A percentile compares a stretch with the other conserved stretches of the same genome.
Evolutionary conservation across 2,113 vertebrate species (phyloP).

Genomic region (Rana temporaria): DNA sequence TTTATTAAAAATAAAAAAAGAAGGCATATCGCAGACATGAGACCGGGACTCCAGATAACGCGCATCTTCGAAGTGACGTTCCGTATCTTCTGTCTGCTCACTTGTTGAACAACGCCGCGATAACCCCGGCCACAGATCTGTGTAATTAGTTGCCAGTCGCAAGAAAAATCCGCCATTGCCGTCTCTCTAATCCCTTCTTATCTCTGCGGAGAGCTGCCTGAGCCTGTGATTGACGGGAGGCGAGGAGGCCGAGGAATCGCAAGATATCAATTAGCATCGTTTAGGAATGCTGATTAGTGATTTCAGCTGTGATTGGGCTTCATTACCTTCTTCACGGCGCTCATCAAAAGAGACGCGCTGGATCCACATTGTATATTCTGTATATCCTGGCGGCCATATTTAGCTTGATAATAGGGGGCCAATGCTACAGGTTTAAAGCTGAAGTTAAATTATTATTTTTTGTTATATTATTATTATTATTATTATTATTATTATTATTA

Average conservation of each 20-base stretch:
- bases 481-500: no score
- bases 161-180: slow-evolving; percentile 33
- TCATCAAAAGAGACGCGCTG: background rate
- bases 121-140: slow-evolving; percentile 42
- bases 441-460: no score
- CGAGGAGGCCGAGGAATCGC: slow-evolving; percentile 42
- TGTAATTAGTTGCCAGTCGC: slow-evolving; percentile 52
- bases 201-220: slow-evolving; percentile 32
- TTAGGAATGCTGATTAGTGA: slow-evolving; percentile 55
- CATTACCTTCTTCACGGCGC: slow-evolving; percentile 32
- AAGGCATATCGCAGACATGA: no score
- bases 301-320: slow-evolving; percentile 33
- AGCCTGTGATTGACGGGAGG: slow-evolving; percentile 43
- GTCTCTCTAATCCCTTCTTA: slow-evolving; percentile 50
- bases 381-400: no score
- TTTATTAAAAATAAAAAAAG: no score
- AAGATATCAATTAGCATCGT: slow-evolving; percentile 52
- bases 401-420: no score
- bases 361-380: background rate
- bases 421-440: no score
- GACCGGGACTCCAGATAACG: background rate
- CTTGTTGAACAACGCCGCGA: slow-evolving; percentile 50
- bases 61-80: slow-evolving; percentile 3
- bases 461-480: no score
- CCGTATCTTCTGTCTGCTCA: slow-evolving; percentile 34